phyloP scores from a whole-genome alignment of 2,797 vertebrate species.

The Pangasius macronema region DNA sequence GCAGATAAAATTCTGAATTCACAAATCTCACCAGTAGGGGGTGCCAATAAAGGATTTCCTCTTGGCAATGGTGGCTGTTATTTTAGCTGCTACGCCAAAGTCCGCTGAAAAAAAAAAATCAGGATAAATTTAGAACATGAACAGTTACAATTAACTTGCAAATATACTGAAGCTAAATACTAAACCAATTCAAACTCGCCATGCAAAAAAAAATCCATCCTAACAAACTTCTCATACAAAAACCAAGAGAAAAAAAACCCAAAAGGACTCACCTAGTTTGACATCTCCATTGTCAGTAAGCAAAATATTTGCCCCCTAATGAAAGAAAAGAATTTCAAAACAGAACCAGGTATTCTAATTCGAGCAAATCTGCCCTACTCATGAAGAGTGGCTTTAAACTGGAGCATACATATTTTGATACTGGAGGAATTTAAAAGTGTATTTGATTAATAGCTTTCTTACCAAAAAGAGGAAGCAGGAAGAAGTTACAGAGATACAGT shows the following conservation, averaged over 20 bases:
- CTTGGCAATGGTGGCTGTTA: constrained; percentile 97
- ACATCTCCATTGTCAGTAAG: constrained; percentile 94
- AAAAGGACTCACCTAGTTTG: constrained; percentile 86
- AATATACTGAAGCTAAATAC: not conserved
- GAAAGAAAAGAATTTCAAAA: constrained; percentile 11
- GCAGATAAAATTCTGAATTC: not conserved
- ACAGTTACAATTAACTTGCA: not conserved
- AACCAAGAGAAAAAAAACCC: not conserved
- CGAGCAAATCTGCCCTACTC: not conserved
- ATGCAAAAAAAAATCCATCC: not conserved
- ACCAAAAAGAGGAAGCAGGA: constrained; percentile 69
- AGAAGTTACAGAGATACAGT: constrained; percentile 65
- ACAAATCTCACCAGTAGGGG: constrained; percentile 89
- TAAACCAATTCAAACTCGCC: not conserved
- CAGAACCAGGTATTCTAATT: not conserved
- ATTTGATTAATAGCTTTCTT: constrained; percentile 56
- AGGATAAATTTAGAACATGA: not conserved
- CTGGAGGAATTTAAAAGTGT: not conserved
- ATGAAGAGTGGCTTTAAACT: not conserved
- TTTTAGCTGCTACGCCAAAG: constrained; percentile 98
- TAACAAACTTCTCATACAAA: not conserved
- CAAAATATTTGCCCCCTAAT: constrained; percentile 96
- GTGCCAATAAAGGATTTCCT: constrained; percentile 99
- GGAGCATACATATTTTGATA: no score
- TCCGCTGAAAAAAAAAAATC: constrained; percentile 82